These are phyloP conservation scores for Piscicola geometra DNA, from an alignment of 2,888 invertebrate genomes.

Conservation along the genomic window DNA sequence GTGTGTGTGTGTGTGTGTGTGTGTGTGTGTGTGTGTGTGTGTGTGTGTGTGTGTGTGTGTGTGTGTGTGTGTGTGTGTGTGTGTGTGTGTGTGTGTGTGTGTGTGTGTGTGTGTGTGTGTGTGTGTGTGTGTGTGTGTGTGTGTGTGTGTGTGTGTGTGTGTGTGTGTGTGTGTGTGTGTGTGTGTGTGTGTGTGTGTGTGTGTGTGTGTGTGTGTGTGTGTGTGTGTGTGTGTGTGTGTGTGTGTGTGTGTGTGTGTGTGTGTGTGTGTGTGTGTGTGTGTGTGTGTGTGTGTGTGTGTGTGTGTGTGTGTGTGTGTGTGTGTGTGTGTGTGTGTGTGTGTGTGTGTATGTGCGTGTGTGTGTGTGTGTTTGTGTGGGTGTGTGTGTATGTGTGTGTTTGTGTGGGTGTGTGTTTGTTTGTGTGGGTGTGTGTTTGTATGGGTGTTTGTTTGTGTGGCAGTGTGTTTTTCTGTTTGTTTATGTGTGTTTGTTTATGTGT, in stretches of 20 bases:
- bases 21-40: slow-evolving; percentile 19
- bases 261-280: neutral
- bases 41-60: slow-evolving; percentile 19
- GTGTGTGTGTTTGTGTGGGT: neutral
- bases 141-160: neutral
- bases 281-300: neutral
- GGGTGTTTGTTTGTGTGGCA: too few species aligned
- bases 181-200: neutral
- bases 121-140: neutral
- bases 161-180: neutral
- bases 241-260: neutral
- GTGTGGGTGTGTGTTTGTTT: too few species aligned
- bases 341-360: neutral
- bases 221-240: neutral
- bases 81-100: slow-evolving; percentile 11
- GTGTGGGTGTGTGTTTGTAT: too few species aligned
- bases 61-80: slow-evolving; percentile 19
- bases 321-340: neutral
- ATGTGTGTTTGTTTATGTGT: too few species aligned
- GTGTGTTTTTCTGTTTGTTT: too few species aligned
- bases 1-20: slow-evolving; percentile 19
- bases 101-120: neutral
- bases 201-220: neutral
- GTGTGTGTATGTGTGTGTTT: too few species aligned
- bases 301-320: neutral